phyloP scores from a whole-genome alignment of 2,113 vertebrate genomes.

The Silurus asotus region DNA sequence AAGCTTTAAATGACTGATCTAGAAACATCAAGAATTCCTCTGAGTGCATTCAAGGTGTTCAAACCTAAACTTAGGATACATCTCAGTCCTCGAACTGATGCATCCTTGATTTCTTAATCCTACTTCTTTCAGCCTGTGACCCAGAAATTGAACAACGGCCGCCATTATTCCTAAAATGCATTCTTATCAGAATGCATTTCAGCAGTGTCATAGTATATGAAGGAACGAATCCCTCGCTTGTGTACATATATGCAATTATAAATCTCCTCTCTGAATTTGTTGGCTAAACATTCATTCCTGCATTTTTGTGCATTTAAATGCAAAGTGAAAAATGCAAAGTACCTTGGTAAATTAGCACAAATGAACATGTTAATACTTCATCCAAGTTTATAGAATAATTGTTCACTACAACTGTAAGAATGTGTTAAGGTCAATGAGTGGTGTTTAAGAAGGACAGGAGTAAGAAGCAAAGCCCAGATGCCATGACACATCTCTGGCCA shows the following conservation, averaged over 20 bases:
- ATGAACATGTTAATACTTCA: constrained; percentile 1
- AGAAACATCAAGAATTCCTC: not conserved
- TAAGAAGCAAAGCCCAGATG: constrained; percentile 46
- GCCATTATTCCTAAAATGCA: not conserved
- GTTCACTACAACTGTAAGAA: constrained; percentile 32
- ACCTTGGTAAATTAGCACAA: not conserved
- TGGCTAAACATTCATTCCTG: not conserved
- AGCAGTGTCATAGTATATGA: not conserved
- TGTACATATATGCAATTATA: not conserved
- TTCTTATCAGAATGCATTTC: not conserved
- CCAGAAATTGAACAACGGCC: not conserved
- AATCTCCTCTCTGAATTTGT: not conserved
- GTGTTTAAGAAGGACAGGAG: constrained; percentile 37
- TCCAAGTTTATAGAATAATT: constrained; percentile 43
- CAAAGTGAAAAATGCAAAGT: constrained; percentile 39
- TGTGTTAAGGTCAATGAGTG: constrained; percentile 50
- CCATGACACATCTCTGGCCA: constrained; percentile 51
- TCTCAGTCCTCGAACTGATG: not conserved
- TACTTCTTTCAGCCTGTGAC: not conserved
- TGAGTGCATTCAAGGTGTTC: not conserved
- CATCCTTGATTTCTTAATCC: not conserved
- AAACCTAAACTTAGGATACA: not conserved
- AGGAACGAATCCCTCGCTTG: not conserved
- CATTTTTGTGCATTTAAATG: not conserved
- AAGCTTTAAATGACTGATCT: not conserved